Evolutionary conservation across 2,113 vertebrate genomes (phyloP), one percentile per base, ranked within the genome.

Genomic region (Guaruba guarouba): DNA sequence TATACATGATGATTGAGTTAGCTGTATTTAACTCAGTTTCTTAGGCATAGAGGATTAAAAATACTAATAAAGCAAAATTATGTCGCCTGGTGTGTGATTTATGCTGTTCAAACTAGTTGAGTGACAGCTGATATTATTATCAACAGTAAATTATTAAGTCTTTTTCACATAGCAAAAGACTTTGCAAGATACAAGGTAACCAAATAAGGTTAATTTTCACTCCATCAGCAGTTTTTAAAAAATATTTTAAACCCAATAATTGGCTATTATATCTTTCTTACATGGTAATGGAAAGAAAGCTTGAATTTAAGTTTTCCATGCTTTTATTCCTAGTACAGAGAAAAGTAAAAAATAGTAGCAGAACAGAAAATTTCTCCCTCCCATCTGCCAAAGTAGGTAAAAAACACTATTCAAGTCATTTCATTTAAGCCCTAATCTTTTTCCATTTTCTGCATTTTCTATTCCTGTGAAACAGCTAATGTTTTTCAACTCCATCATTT

Each of bases 401-500:
- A 88, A 94, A 12, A 0, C 3, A 85, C 25, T 59, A 85, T 86
- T 77, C 64, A 55, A 51, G 73, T 52, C 0, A 75, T 78, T 93
- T 92, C 43, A 71, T 88, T 69, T 84, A 25, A 29, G 20, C 13
- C 44, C 41, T 76, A 88, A 79, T 93, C 43, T 88, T 81, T 77
- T 83, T 44, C 69, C 23, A 79, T 90, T 92, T 95, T 92, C 44
- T 87, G 52, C 57, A 76, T 89, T 76, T 95, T 92, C 86, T 87
- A 61, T 83, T 94, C 82, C 37, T 78, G 51, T 94, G 57, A 84
- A 92, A 91, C 13, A 76, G 86, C 61, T 90, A 95, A 88, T 96
- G 52, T 92, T 94, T 94, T 96, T 86, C 82, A 96, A 88, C 46
- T 93, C 69, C 62, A 61, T 71, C 76, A 86, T 88, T 93, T 90